Base-by-base conservation (phyloP, 2,113 vertebrate species). In the Rhinogobius similis region DNA sequence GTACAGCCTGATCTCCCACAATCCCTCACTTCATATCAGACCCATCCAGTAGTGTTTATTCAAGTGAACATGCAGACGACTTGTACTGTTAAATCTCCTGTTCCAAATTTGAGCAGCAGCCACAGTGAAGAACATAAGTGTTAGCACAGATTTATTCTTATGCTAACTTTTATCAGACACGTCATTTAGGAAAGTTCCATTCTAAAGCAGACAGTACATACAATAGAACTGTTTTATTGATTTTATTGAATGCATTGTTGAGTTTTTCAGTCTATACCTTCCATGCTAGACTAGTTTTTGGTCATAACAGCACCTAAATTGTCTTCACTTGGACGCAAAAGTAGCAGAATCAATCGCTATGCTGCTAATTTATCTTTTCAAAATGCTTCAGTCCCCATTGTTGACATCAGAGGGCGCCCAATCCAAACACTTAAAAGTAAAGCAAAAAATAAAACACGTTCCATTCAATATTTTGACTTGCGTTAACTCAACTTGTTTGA, bases 11-110 rank as follows among this genome's bases (percentile, higher is more conserved):
- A 71, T 78, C 41, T 79, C 67, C 66, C 70, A 82, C 46, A 65
- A 88, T 87, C 74, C 76, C 76, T 81, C 61, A 83, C 74, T 80
- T 76, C 70, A 81, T 76, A 83, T 29, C 72, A 24, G 66, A 80
- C 65, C 76, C 44, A 62, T 81, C 79, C 16, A 41, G 76, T 62
- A 10, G 65, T 83, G 80, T 90, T 85, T 87, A 81, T 77, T 52
- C 72, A 65, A 52, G 26, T 58, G 65, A 82, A 82, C 72, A 63
- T 87, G 85, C 81, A 61, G 32, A 36, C 6, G 55, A 36, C 67
- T 86, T 88, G 86, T 83, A 62, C 67, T 86, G 81, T 87, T 80
- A 73, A 89, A 76, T 67, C 73, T 83, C 58, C 56, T 1, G 5
- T 43, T 81, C 84, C 82, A 86, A 72, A 73, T 68, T 52, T 44